Evolutionary conservation across 2,888 invertebrate genomes (phyloP), one percentile per base, ranked within the genome.

Genomic region (Aromia moschata): DNA sequence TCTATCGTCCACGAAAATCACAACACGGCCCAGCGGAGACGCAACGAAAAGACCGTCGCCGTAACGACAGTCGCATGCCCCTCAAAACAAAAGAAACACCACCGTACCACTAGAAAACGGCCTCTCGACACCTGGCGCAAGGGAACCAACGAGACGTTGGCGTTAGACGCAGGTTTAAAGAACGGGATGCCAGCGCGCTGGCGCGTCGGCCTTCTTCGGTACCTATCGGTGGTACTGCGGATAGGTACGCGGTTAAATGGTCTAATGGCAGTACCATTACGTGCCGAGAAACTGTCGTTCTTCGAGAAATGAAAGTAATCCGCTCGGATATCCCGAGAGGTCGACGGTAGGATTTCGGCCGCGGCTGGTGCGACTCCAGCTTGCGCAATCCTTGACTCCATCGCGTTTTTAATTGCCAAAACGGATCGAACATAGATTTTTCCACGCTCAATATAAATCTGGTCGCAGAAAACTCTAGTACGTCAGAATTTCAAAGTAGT

Each of bases 121-220:
- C 59, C 65, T 62, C 58, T 67, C 61, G n/a, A 62, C 72, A 72
- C 70, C 72, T 72, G 70, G 69, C 70, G 62, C 67, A 49, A 56
- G 62, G 60, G 58, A 59, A 60, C n/a, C n/a, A n/a, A n/a, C 60
- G 20, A n/a, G 56, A 58, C 59, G 69, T 70, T 70, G 69, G 71
- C n/a, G n/a, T 67, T 57, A 56, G 62, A 47, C 56, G 58, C 62
- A 62, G 55, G 59, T 65, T 54, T 52, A 57, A 60, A 60, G 45
- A 54, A 59, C 64, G 56, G 62, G 59, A 59, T 61, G 57, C 60
- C 62, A n/a, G n/a, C n/a, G n/a, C 53, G 57, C 56, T 53, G 57
- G 57, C 56, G 51, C 37, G 33, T 70, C 68, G 70, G 61, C 41
- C 11, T 40, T 37, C 44, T 44, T 69, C 70, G 68, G 62, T 16